Conservation (phyloP, 2,888 invertebrate species). For the Melanostoma mellinum region DNA sequence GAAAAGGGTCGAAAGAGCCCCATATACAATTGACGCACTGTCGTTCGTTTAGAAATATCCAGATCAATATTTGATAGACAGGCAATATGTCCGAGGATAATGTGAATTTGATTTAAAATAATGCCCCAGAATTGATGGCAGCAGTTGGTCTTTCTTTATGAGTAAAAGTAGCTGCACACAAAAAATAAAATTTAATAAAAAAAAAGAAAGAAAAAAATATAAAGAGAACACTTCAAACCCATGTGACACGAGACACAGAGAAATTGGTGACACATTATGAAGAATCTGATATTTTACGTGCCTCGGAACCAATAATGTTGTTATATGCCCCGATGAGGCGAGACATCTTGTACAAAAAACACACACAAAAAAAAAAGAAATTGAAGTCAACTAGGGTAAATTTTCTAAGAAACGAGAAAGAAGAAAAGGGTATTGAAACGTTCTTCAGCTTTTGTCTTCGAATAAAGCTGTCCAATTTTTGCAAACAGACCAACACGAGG, state of each 20-base stretch:
- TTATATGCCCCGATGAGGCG: slow-evolving; percentile 25
- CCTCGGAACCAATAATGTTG: slow-evolving; percentile 52
- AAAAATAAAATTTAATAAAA: slow-evolving; percentile 6
- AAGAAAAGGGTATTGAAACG: neutral
- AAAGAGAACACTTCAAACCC: slow-evolving; percentile 29
- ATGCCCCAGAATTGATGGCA: slow-evolving; percentile 40
- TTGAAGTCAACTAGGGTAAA: slow-evolving; percentile 7
- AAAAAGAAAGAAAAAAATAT: slow-evolving; percentile 9
- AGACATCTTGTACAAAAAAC: slow-evolving; percentile 29
- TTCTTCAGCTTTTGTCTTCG: slow-evolving; percentile 40
- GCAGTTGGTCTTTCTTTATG: slow-evolving; percentile 45
- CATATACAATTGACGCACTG: slow-evolving; percentile 3
- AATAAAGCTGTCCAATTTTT: slow-evolving; percentile 65
- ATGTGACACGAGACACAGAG: slow-evolving; percentile 45
- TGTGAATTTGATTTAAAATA: slow-evolving; percentile 61
- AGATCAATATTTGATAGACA: slow-evolving; percentile 66
- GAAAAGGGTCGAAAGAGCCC: too few species aligned
- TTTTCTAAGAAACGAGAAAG: neutral
- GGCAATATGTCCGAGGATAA: slow-evolving; percentile 64
- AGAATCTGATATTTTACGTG: slow-evolving; percentile 72
- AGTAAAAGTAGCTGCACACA: neutral
- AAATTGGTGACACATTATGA: slow-evolving; percentile 71
- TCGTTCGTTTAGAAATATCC: neutral
- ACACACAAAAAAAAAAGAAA: slow-evolving; percentile 2
- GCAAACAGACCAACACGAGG: slow-evolving; percentile 32